These are phyloP conservation scores for Parelbella ahira DNA, from an alignment of 2,888 invertebrate species.

Conservation along the genomic window DNA sequence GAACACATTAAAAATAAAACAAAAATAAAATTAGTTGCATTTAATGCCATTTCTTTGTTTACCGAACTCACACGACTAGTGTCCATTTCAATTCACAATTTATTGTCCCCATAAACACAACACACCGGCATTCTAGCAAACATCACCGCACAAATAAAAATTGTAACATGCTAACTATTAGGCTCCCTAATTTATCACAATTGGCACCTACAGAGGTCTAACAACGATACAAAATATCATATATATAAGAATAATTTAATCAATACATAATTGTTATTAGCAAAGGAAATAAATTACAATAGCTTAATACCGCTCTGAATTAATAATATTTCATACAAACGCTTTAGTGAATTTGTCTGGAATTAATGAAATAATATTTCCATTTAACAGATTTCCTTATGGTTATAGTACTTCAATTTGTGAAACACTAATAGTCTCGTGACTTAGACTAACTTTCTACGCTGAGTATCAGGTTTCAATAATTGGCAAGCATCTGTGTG, in stretches of 20 bases:
- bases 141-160: conserved; percentile 48
- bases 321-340: too few species aligned
- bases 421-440: too few species aligned
- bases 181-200: conserved; percentile 77
- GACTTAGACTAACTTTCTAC: too few species aligned
- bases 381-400: too few species aligned
- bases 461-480: too few species aligned
- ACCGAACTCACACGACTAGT: conserved; percentile 52
- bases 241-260: conserved; percentile 47
- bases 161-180: conserved; percentile 55
- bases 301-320: conserved; percentile 38
- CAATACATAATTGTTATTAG: conserved; percentile 45
- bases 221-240: conserved; percentile 49
- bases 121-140: conserved; percentile 44
- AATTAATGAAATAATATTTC: too few species aligned
- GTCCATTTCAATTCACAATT: conserved; percentile 40
- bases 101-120: conserved; percentile 41
- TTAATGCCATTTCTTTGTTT: conserved; percentile 73
- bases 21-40: conserved; percentile 64
- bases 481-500: too few species aligned
- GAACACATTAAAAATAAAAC: conserved; percentile 45
- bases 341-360: too few species aligned
- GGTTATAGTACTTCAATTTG: too few species aligned
- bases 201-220: conserved; percentile 74
- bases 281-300: conserved; percentile 67